Conservation (phyloP, 2,113 vertebrate genomes). For the Xerus inauris region DNA sequence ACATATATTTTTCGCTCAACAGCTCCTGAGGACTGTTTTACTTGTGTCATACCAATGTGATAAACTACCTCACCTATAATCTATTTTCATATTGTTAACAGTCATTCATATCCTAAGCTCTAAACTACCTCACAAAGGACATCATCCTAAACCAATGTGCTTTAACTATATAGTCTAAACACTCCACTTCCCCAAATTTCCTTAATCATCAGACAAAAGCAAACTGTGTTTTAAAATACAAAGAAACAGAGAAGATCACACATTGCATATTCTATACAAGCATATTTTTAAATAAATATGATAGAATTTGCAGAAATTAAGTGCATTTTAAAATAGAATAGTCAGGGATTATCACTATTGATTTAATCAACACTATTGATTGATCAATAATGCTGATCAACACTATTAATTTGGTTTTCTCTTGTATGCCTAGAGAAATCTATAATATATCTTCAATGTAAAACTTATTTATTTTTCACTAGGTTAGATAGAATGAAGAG, state of each 20-base stretch:
- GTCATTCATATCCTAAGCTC: not conserved
- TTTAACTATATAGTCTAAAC: not conserved
- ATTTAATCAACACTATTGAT: too few species aligned
- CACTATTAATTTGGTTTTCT: not conserved
- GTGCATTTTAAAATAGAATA: not conserved
- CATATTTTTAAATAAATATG: not conserved
- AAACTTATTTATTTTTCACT: not conserved
- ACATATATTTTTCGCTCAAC: not conserved
- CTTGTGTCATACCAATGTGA: not conserved
- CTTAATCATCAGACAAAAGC: not conserved
- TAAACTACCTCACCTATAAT: not conserved
- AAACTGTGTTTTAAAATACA: constrained; percentile 4
- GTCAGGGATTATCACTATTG: not conserved
- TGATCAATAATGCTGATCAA: too few species aligned
- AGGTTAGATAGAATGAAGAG: not conserved
- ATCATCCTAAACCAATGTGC: not conserved
- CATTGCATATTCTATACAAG: not conserved
- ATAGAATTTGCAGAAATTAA: not conserved
- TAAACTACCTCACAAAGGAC: not conserved
- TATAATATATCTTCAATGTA: not conserved
- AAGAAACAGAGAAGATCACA: not conserved
- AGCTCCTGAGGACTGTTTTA: not conserved
- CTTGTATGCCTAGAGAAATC: not conserved
- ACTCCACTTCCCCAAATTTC: not conserved
- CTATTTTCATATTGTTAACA: not conserved